Evolutionary conservation across 1,140 invertebrate genomes (phyloP).

Genomic region (Heliothis subflexa): DNA sequence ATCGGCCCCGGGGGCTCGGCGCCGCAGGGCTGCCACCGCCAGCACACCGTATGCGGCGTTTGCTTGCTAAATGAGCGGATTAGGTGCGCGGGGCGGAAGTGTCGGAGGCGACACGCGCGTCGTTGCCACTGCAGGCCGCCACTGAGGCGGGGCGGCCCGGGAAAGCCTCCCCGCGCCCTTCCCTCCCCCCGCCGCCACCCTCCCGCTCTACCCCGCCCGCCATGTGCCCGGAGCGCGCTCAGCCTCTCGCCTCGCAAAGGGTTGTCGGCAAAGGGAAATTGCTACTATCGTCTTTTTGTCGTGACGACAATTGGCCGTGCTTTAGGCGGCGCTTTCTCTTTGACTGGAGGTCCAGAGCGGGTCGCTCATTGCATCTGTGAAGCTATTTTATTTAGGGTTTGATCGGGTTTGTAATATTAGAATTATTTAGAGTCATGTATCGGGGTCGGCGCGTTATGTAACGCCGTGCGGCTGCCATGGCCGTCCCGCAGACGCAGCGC

Average conservation of each 20-base stretch:
- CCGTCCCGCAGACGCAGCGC: conserved; percentile 52
- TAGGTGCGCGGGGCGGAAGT: conserved; percentile 76
- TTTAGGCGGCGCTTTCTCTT: conserved; percentile 59
- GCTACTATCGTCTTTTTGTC: conserved; percentile 68
- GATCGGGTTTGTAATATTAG: conserved; percentile 14
- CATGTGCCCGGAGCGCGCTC: conserved; percentile 77
- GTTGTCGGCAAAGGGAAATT: conserved; percentile 77
- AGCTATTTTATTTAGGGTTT: conserved; percentile 47
- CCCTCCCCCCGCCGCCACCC: conserved; percentile 49
- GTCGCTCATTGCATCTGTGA: conserved; percentile 33
- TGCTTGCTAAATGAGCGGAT: conserved; percentile 79
- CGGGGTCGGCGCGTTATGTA: conserved; percentile 59
- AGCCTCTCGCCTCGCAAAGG: conserved; percentile 75
- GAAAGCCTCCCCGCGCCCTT: conserved; percentile 61
- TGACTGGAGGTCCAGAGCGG: conserved; percentile 45
- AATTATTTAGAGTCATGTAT: conserved; percentile 50
- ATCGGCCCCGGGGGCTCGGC: conserved; percentile 69
- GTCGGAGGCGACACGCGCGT: conserved; percentile 82
- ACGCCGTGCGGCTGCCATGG: conserved; percentile 58
- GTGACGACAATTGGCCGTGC: conserved; percentile 65
- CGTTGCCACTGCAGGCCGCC: conserved; percentile 81
- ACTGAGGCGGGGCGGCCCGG: conserved; percentile 84
- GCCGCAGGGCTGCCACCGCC: conserved; percentile 67
- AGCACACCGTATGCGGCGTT: conserved; percentile 75
- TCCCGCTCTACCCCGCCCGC: conserved; percentile 64